Conservation (phyloP, 2,888 invertebrate genomes). For the Poecilus cupreus region DNA sequence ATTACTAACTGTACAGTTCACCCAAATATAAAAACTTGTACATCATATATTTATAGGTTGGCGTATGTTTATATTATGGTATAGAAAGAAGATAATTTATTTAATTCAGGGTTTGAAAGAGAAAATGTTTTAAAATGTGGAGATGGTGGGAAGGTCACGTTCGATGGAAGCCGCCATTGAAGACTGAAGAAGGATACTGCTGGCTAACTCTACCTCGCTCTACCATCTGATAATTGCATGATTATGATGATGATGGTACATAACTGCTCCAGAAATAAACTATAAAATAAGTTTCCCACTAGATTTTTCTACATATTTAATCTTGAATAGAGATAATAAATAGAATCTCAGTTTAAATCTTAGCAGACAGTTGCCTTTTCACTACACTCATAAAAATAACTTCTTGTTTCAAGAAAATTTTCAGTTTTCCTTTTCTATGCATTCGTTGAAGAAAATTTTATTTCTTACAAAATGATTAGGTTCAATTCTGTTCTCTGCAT, state of each 20-base stretch:
- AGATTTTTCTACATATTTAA: neutral
- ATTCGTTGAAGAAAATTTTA: too few species aligned
- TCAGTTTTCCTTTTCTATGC: too few species aligned
- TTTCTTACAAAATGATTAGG: too few species aligned
- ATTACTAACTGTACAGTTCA: neutral
- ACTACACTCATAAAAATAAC: too few species aligned
- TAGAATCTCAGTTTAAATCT: too few species aligned
- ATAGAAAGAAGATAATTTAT: neutral
- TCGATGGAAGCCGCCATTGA: neutral
- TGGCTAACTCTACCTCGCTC: neutral
- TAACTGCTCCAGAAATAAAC: neutral
- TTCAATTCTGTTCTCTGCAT: too few species aligned
- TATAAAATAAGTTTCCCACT: too few species aligned
- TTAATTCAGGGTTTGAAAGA: neutral
- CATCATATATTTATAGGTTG: neutral
- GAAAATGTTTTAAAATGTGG: neutral
- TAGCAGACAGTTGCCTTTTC: too few species aligned
- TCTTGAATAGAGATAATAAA: too few species aligned
- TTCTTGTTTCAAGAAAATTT: too few species aligned
- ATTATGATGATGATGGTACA: neutral
- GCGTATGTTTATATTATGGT: neutral
- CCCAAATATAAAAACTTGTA: neutral
- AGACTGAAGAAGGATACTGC: neutral
- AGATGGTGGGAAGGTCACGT: conserved; percentile 1
- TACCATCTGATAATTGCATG: neutral